phyloP scores from a whole-genome alignment of 2,113 vertebrate species.

The Halcyon senegalensis region DNA sequence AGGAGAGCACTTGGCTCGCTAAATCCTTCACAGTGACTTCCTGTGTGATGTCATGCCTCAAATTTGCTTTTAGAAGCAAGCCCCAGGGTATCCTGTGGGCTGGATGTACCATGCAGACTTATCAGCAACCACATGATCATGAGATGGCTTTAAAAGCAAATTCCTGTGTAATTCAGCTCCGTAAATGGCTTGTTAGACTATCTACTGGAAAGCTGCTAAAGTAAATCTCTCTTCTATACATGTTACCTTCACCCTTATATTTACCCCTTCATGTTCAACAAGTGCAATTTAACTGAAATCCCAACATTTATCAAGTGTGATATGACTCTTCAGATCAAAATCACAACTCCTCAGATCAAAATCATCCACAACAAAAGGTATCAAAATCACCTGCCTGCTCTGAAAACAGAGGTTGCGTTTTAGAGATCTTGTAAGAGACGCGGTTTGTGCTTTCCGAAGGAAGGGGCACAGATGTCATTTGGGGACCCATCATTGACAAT shows the following conservation, averaged over 20 bases:
- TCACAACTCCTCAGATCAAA: background rate
- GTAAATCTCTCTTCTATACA: background rate
- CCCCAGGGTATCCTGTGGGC: background rate
- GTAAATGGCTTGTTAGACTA: background rate
- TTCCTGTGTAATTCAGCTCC: background rate
- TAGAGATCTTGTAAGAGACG: background rate
- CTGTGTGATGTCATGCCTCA: constrained; percentile 52
- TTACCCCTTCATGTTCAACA: background rate
- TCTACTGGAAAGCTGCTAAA: background rate
- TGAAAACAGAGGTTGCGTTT: background rate
- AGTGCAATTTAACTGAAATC: background rate
- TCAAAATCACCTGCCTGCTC: background rate
- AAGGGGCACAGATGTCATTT: background rate
- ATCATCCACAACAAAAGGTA: background rate
- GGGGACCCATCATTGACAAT: background rate
- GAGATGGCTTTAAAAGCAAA: constrained; percentile 32
- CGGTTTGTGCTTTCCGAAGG: background rate
- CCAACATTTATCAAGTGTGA: background rate
- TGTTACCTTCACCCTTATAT: background rate
- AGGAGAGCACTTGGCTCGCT: background rate
- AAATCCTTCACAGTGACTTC: background rate
- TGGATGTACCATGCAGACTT: background rate
- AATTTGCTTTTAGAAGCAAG: constrained; percentile 4
- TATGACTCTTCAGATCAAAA: background rate
- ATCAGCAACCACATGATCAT: background rate